phyloP scores from a whole-genome alignment of 2,113 vertebrate species.

The Clarias macrocephalus region DNA sequence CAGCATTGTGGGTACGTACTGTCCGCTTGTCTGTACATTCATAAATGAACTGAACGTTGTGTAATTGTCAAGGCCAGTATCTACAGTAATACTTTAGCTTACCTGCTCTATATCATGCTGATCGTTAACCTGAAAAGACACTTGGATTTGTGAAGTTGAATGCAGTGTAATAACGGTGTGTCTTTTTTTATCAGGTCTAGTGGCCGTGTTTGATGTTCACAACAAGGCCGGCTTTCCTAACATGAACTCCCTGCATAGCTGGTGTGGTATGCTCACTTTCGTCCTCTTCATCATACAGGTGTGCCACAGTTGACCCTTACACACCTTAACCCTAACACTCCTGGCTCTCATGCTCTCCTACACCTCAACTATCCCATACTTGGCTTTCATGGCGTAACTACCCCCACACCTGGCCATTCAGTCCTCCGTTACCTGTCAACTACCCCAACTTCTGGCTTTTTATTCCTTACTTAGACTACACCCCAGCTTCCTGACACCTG shows the following conservation, averaged over 20 bases:
- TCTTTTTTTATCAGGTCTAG: conserved; percentile 66
- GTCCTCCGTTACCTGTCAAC: neutral
- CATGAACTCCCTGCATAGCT: conserved; percentile 93
- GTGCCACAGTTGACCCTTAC: neutral
- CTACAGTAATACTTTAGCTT: neutral
- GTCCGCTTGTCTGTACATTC: neutral
- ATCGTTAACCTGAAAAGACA: neutral
- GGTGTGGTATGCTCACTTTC: conserved; percentile 81
- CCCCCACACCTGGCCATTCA: neutral
- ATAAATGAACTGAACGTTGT: neutral
- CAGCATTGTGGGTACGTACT: conserved; percentile 71
- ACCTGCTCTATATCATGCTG: neutral
- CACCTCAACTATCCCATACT: neutral
- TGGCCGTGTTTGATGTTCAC: conserved; percentile 86
- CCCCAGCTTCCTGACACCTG: neutral
- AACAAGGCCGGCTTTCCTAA: conserved; percentile 66
- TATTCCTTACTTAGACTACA: neutral
- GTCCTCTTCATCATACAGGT: conserved; percentile 87
- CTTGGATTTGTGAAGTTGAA: neutral
- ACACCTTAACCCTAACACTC: neutral
- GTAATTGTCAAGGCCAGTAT: neutral
- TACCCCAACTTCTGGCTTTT: neutral
- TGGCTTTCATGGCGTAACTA: no score
- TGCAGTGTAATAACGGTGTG: neutral
- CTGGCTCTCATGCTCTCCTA: conserved; percentile 3